Evolutionary conservation across 2,113 vertebrate genomes (phyloP), one percentile per base, ranked within the genome.

Genomic region (Paradisaea rubra): DNA sequence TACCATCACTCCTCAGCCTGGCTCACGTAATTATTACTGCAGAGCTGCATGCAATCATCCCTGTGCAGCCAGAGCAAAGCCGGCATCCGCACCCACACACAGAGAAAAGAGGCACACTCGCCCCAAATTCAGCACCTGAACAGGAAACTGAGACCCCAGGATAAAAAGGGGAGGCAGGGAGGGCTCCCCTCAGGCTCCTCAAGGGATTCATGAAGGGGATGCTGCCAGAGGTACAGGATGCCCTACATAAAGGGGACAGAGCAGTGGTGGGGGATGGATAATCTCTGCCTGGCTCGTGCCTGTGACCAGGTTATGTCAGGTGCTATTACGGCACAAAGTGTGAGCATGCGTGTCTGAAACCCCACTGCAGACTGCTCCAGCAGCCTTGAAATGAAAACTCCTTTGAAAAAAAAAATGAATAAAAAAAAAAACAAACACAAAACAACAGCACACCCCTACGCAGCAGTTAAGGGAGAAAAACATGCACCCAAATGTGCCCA

Each of bases 221-320:
- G 50, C 44, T 76, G 65, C 71, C 39, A 41, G 57, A 45, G 59
- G 91, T 81, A 23, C 0, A 64, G 35, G 53, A 87, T 91, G 94
- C 72, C 84, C 91, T 91, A 95, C 79, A 93, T 85, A 80, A 35
- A 71, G 52, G 16, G 54, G 76, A 73, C 23, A 50, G 72, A 73
- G 68, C 8, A 18, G 45, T 0, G 0, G 79, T 63, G 88, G 94
- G 92, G 88, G 76, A 86, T 89, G 94, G 81, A 68, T 45, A 68
- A 69, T 65, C 37, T 5, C n/a, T 80, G 57, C 33, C 57, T 89
- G 53, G 69, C 37, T 90, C 5, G 0, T 73, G 94, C 33, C 64
- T 63, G 15, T 88, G 71, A 94, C 94, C 95, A 96, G 91, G 92
- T 96, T 96, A 91, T 90, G 95, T 93, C 95, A 96, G 95, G 94